Conservation (phyloP, 2,113 vertebrate genomes). For the Gavialis gangeticus region DNA sequence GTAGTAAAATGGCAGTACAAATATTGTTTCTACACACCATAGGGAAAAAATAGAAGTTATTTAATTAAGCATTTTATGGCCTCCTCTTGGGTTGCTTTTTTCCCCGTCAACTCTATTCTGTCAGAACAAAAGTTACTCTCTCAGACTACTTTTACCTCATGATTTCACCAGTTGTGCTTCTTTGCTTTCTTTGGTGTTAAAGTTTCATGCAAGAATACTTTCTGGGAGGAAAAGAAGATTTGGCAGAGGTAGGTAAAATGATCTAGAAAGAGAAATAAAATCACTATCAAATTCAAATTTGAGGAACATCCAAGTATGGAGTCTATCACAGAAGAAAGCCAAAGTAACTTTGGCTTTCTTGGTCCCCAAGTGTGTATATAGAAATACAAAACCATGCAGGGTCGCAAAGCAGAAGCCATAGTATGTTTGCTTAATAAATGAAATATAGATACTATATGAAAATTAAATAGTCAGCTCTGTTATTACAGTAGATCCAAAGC, state of each 20-base stretch:
- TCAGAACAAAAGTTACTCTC: not conserved
- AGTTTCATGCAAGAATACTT: not conserved
- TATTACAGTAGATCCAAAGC: slow-evolving; percentile 53
- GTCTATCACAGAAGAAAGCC: not conserved
- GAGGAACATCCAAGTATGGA: not conserved
- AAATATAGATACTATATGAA: slow-evolving; percentile 61
- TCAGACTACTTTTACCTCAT: not conserved
- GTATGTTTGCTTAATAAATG: slow-evolving; percentile 47
- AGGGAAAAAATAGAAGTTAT: not conserved
- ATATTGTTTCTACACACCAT: not conserved
- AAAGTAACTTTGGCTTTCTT: slow-evolving; percentile 39
- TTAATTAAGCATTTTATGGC: not conserved
- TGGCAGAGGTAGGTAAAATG: not conserved
- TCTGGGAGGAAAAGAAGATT: not conserved
- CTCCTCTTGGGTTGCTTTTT: not conserved
- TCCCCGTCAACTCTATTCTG: not conserved
- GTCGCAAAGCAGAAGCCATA: slow-evolving; percentile 37
- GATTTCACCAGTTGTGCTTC: not conserved
- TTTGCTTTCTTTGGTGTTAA: not conserved
- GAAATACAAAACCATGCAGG: slow-evolving; percentile 49
- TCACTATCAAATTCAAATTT: not conserved
- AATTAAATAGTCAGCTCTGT: slow-evolving; percentile 59
- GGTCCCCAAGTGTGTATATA: not conserved
- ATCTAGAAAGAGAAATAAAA: not conserved
- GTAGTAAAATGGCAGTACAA: not conserved